Conservation (phyloP, 2,888 invertebrate species). For the Tenthredo notha region DNA sequence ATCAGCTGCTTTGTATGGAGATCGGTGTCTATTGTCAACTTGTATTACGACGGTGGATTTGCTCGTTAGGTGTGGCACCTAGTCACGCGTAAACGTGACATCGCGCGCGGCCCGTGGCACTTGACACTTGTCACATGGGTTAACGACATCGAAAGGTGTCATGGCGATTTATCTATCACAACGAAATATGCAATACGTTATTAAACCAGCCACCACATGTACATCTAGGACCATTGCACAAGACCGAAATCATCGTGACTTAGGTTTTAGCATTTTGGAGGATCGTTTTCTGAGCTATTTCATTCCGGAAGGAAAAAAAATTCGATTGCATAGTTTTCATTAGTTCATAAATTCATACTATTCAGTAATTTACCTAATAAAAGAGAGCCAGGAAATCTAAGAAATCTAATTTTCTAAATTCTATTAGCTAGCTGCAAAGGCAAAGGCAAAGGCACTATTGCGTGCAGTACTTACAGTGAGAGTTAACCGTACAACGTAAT, state of each 20-base stretch:
- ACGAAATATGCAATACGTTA: conserved; percentile 21
- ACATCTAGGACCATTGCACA: background rate
- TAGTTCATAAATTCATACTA: background rate
- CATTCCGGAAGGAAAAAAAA: background rate
- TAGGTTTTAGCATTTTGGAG: background rate
- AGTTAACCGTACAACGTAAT: conserved; percentile 13
- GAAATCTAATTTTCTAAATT: background rate
- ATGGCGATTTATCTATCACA: conserved; percentile 69
- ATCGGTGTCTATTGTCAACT: conserved; percentile 24
- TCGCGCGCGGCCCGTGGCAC: conserved; percentile 25
- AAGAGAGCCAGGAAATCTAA: background rate
- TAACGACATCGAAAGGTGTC: conserved; percentile 75
- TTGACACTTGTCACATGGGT: conserved; percentile 48
- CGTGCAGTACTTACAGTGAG: conserved; percentile 21
- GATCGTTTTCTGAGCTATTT: background rate
- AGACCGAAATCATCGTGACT: background rate
- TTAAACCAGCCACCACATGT: background rate
- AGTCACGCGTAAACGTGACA: conserved; percentile 32
- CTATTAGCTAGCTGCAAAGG: background rate
- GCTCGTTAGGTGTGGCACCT: conserved; percentile 44
- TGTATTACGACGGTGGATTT: conserved; percentile 26
- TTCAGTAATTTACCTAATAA: background rate
- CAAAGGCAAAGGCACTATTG: background rate
- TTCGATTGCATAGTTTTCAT: background rate
- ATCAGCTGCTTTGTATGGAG: conserved; percentile 42